Evolutionary conservation across 2,113 vertebrate genomes (phyloP).

Genomic region (Notechis scutatus): DNA sequence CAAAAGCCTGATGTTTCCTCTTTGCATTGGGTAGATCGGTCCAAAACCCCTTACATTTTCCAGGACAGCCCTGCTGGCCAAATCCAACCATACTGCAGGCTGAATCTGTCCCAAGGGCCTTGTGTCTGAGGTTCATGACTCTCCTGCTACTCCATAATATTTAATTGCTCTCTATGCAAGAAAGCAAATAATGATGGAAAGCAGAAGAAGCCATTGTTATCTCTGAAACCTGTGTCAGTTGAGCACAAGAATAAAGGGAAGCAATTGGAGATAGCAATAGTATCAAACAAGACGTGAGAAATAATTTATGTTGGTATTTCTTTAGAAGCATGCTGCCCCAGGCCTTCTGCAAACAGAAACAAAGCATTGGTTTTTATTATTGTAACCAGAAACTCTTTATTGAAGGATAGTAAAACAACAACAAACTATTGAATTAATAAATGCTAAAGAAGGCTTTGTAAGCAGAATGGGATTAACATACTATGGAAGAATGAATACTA

Average conservation of each 20-base stretch:
- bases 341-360: not conserved
- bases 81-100: no score
- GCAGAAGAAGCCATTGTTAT: not conserved
- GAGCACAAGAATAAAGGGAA: not conserved
- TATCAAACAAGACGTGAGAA: not conserved
- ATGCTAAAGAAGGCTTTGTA: not conserved
- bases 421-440: not conserved
- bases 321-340: not conserved
- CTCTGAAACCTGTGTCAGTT: not conserved
- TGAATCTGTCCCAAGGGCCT: no score
- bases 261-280: not conserved
- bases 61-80: no score
- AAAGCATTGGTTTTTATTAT: not conserved
- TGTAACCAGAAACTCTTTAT: not conserved
- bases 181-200: not conserved
- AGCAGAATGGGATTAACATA: not conserved
- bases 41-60: no score
- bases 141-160: not conserved
- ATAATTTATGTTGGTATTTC: not conserved
- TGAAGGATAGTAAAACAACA: not conserved
- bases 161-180: not conserved
- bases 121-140: not conserved
- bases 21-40: no score
- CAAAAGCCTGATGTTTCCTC: no score
- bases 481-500: not conserved